Conservation (phyloP, 2,888 invertebrate genomes). For the Noctua janthe region DNA sequence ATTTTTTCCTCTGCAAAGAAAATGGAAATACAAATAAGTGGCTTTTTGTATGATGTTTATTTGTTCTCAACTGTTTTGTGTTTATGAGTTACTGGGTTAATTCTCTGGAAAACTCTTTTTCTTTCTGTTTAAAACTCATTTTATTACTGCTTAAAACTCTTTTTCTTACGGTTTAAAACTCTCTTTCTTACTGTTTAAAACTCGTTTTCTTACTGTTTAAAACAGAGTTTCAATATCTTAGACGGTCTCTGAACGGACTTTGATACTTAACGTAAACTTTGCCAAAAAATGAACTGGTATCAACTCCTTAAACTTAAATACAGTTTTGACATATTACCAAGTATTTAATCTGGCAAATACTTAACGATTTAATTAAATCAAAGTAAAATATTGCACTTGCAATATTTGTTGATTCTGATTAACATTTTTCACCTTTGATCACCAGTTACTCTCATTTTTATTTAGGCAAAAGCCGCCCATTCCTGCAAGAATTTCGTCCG, state of each 20-base stretch:
- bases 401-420: neutral
- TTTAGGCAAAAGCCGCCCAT: neutral
- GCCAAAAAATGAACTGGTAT: neutral
- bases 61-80: slow-evolving; percentile 56
- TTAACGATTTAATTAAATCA: neutral
- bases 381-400: neutral
- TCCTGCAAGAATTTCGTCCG: slow-evolving; percentile 15
- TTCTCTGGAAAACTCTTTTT: slow-evolving; percentile 1
- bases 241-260: too few relatives aligned
- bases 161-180: neutral
- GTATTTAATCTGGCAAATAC: neutral
- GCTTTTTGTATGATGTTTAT: slow-evolving; percentile 66
- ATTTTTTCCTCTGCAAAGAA: slow-evolving; percentile 65
- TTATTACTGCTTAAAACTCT: neutral
- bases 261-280: neutral
- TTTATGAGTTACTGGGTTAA: slow-evolving; percentile 30
- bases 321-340: neutral
- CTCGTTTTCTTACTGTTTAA: neutral
- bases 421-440: neutral
- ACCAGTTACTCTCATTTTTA: neutral
- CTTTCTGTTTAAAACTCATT: neutral
- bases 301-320: neutral
- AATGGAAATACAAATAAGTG: slow-evolving; percentile 70
- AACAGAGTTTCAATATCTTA: neutral
- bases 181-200: neutral